Percentiles rank a stretch among this genome's conserved stretches.
Evolutionary conservation across 2,888 invertebrate genomes (phyloP).

Genomic region (Cheilosia pagana): DNA sequence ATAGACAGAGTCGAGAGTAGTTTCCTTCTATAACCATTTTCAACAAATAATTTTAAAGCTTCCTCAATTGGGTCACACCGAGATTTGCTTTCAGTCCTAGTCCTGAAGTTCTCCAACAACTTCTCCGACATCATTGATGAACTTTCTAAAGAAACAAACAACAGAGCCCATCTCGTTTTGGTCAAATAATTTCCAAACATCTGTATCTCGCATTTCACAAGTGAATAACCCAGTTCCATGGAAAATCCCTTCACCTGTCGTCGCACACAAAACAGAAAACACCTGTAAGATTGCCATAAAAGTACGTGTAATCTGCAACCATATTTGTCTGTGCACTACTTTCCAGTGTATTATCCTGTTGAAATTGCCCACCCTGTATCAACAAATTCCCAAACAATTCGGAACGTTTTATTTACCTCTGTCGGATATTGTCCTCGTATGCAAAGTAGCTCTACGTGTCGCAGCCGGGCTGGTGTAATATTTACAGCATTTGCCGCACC

Average conservation of each 20-base stretch:
- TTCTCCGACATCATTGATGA: background rate
- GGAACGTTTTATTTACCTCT: slow-evolving; percentile 69
- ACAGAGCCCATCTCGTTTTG: background rate
- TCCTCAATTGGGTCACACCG: too few species aligned
- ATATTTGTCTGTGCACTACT: slow-evolving; percentile 40
- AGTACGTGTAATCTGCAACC: slow-evolving; percentile 60
- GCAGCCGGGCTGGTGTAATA: slow-evolving; percentile 37
- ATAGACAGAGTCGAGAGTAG: too few species aligned
- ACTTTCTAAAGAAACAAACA: background rate
- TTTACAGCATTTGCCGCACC: slow-evolving; percentile 57
- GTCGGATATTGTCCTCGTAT: slow-evolving; percentile 65
- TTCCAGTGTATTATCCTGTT: slow-evolving; percentile 51
- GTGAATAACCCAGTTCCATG: slow-evolving; percentile 53
- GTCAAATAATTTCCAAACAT: slow-evolving; percentile 14
- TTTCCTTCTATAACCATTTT: too few species aligned
- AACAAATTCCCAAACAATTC: slow-evolving; percentile 72
- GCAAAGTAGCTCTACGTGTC: slow-evolving; percentile 40
- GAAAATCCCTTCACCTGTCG: slow-evolving; percentile 28
- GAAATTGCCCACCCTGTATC: slow-evolving; percentile 63
- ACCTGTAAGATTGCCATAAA: slow-evolving; percentile 68
- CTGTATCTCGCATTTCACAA: slow-evolving; percentile 54
- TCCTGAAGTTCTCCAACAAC: too few species aligned
- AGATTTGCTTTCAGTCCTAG: too few species aligned
- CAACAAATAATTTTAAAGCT: too few species aligned
- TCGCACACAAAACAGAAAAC: slow-evolving; percentile 21